Percentiles rank a stretch among this genome's conserved stretches.
These are phyloP conservation scores for Chelonus insularis DNA, from an alignment of 1,140 invertebrate genomes.

Conservation along the genomic window DNA sequence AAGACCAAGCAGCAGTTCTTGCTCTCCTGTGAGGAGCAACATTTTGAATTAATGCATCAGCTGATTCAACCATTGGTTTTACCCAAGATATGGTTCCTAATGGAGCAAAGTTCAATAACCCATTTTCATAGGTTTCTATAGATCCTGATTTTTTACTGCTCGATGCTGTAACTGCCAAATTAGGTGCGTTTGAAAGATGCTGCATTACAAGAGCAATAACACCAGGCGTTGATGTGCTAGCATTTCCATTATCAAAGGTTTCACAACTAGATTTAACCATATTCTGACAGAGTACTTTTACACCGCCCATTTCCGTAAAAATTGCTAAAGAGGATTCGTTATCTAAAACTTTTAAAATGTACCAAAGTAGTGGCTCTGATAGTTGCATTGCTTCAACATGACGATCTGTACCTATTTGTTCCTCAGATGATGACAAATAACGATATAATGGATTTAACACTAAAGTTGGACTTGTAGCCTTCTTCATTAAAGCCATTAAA, in stretches of 20 bases:
- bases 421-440: conserved; percentile 66
- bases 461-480: conserved; percentile 71
- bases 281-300: conserved; percentile 65
- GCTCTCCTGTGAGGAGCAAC: conserved; percentile 77
- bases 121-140: conserved; percentile 63
- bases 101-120: conserved; percentile 86
- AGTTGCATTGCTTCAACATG: conserved; percentile 62
- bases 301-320: conserved; percentile 68
- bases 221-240: conserved; percentile 41
- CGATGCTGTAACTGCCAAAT: conserved; percentile 59
- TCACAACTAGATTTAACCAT: conserved; percentile 62
- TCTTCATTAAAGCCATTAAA: conserved; percentile 71
- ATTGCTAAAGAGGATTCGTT: conserved; percentile 67
- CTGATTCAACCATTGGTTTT: conserved; percentile 83
- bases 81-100: conserved; percentile 78
- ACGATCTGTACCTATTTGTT: conserved; percentile 41
- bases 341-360: conserved; percentile 73
- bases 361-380: conserved; percentile 77
- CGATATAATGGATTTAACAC: conserved; percentile 75
- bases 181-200: conserved; percentile 62
- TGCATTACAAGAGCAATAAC: conserved; percentile 68
- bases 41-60: conserved; percentile 78
- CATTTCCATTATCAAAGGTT: conserved; percentile 32
- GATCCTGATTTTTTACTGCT: conserved; percentile 65
- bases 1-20: conserved; percentile 86